A percentile compares a stretch with the other conserved stretches of the same genome.
Evolutionary conservation across 1,140 invertebrate species (phyloP).

Genomic region (Magallana ariakensis): DNA sequence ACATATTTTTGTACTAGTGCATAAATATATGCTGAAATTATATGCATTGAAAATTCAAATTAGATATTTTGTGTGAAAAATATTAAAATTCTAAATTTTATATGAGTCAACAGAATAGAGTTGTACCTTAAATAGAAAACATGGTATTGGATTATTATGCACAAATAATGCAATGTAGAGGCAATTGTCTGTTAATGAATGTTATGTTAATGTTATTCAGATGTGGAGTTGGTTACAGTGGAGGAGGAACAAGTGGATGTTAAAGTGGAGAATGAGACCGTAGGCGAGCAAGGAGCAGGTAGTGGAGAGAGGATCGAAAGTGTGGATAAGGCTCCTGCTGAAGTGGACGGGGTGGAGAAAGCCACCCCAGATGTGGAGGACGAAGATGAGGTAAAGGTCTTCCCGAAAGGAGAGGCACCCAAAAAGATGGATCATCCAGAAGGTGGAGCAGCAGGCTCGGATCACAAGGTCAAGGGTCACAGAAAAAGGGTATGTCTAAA

Average conservation of each 20-base stretch:
- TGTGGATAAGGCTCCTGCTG: slow-evolving; percentile 39
- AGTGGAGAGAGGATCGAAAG: slow-evolving; percentile 24
- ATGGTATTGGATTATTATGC: too few relatives aligned
- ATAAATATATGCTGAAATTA: too few relatives aligned
- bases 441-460: slow-evolving; percentile 13
- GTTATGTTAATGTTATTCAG: not conserved
- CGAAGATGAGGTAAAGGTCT: slow-evolving; percentile 51
- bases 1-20: too few relatives aligned
- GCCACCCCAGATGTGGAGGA: slow-evolving; percentile 31
- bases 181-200: not conserved
- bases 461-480: not conserved
- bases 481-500: slow-evolving; percentile 17
- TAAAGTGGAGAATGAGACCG: not conserved
- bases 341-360: slow-evolving; percentile 51
- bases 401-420: slow-evolving; percentile 41
- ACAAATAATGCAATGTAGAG: not conserved
- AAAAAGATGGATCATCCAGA: not conserved
- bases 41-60: too few relatives aligned
- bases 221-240: not conserved
- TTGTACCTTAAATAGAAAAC: too few relatives aligned
- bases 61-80: too few relatives aligned
- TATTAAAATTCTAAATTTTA: too few relatives aligned
- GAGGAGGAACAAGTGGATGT: not conserved
- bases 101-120: too few relatives aligned
- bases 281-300: slow-evolving; percentile 51